Percentiles rank a stretch among this genome's conserved stretches.
Evolutionary conservation across 2,797 vertebrate genomes (phyloP).

Genomic region (Thaleichthys pacificus): DNA sequence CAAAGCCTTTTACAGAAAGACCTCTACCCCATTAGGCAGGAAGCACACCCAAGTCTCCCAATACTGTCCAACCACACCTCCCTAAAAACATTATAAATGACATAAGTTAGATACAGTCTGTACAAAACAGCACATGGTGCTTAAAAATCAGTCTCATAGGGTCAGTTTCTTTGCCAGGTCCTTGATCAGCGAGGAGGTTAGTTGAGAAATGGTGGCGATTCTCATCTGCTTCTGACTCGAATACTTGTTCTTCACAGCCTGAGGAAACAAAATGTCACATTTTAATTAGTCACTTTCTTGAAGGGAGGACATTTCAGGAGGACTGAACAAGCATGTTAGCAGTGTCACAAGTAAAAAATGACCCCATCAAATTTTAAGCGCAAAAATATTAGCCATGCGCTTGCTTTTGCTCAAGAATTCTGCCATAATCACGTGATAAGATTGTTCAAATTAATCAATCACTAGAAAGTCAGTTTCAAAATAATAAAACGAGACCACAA

Average conservation of each 20-base stretch:
- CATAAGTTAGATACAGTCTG: slow-evolving; percentile 40
- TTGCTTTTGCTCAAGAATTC: too few relatives aligned
- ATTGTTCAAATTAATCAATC: background rate
- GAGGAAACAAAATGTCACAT: slow-evolving; percentile 14
- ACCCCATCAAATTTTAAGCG: background rate
- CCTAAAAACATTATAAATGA: slow-evolving; percentile 32
- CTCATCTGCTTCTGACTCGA: slow-evolving; percentile 69
- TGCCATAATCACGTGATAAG: background rate
- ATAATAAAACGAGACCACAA: too few relatives aligned
- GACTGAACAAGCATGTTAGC: too few relatives aligned
- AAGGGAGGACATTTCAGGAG: too few relatives aligned
- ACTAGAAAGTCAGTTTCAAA: background rate
- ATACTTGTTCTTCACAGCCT: slow-evolving; percentile 86
- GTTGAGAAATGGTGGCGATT: slow-evolving; percentile 75
- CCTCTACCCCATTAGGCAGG: background rate
- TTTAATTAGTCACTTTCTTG: too few relatives aligned
- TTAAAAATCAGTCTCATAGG: slow-evolving; percentile 44
- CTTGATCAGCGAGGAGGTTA: slow-evolving; percentile 72
- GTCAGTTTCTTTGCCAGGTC: slow-evolving; percentile 70
- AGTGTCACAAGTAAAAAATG: background rate
- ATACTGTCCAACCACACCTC: background rate
- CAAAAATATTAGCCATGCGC: background rate
- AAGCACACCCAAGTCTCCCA: background rate
- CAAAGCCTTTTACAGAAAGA: background rate
- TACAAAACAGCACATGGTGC: slow-evolving; percentile 49